A percentile compares a stretch with the other conserved stretches of the same genome.
phyloP scores from a whole-genome alignment of 2,113 vertebrate genomes.

The Heloderma charlesbogerti region DNA sequence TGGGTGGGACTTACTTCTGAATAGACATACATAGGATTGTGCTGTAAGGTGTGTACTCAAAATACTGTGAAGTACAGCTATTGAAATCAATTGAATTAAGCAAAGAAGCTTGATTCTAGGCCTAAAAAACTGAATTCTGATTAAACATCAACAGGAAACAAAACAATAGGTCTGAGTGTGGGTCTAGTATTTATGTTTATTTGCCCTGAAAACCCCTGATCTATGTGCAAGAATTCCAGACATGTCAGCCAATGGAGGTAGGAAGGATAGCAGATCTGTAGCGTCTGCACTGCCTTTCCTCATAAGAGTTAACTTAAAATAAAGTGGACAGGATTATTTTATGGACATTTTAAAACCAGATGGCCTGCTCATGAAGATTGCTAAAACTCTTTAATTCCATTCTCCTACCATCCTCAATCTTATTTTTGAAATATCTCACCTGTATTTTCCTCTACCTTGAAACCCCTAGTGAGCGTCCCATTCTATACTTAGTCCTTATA shows the following conservation, averaged over 20 bases:
- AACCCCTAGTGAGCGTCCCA: not conserved
- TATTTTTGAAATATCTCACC: not conserved
- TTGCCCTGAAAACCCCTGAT: not conserved
- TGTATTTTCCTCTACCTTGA: not conserved
- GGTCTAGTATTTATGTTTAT: not conserved
- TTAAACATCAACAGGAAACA: not conserved
- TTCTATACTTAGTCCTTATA: not conserved
- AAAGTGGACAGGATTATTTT: not conserved
- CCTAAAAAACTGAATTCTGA: not conserved
- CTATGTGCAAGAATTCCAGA: not conserved
- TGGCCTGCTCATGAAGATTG: not conserved
- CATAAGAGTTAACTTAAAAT: not conserved
- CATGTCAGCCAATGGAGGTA: not conserved
- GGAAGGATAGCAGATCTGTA: not conserved
- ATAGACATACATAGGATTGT: not conserved
- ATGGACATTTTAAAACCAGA: not conserved
- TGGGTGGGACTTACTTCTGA: not conserved
- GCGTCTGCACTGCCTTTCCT: too few relatives aligned
- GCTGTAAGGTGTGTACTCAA: not conserved
- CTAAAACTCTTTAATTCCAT: not conserved
- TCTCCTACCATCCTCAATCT: not conserved
- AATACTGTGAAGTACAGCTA: not conserved
- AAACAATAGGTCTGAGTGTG: not conserved
- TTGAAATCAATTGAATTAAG: not conserved
- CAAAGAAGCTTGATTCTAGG: not conserved